These are phyloP conservation scores for Enteromius trimaculatus DNA, from an alignment of 2,797 vertebrate species.

Conservation along the genomic window DNA sequence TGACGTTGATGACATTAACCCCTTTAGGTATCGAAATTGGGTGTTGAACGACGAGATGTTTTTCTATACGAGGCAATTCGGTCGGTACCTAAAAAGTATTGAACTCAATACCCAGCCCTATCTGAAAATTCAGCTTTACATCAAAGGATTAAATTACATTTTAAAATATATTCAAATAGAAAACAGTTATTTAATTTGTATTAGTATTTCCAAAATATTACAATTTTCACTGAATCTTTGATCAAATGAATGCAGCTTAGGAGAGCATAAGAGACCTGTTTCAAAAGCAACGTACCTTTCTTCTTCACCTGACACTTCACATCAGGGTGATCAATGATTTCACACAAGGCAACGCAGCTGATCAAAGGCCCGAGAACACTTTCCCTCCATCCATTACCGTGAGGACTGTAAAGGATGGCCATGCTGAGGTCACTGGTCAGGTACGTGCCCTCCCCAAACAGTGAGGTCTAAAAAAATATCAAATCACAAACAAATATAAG, in stretches of 20 bases:
- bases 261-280: background rate
- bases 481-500: background rate
- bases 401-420: constrained; percentile 95
- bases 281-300: constrained; percentile 81
- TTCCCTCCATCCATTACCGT: constrained; percentile 86
- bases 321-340: constrained; percentile 97
- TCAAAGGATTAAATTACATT: background rate
- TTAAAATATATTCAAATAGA: background rate
- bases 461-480: constrained; percentile 82
- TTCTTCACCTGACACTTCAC: constrained; percentile 96
- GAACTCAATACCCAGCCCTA: too few species aligned
- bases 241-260: background rate
- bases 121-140: background rate
- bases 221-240: background rate
- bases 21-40: too few species aligned
- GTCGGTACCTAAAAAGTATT: too few species aligned
- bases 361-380: constrained; percentile 88
- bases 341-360: constrained; percentile 95
- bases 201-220: background rate
- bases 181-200: background rate
- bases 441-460: constrained; percentile 98
- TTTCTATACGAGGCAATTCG: too few species aligned
- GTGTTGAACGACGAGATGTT: too few species aligned
- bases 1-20: too few species aligned
- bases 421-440: constrained; percentile 98